Conservation (phyloP, 2,888 invertebrate species). For the Caradrina clavipalpis region DNA sequence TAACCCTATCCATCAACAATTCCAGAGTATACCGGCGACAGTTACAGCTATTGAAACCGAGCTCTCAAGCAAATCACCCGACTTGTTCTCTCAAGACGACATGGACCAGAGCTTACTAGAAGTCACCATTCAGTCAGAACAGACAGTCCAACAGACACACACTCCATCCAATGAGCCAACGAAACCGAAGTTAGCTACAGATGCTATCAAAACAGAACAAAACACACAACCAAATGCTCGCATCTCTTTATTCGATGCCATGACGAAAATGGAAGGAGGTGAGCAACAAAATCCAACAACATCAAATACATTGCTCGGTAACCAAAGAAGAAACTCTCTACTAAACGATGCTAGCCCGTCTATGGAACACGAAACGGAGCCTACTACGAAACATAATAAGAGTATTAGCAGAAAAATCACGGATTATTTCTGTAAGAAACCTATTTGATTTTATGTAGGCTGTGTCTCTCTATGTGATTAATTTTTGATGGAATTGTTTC, state of each 20-base stretch:
- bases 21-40: constrained; percentile 69
- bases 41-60: constrained; percentile 47
- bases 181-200: background rate
- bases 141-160: constrained; percentile 72
- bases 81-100: constrained; percentile 79
- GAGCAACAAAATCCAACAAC: constrained; percentile 66
- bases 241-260: constrained; percentile 58
- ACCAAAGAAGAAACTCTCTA: constrained; percentile 45
- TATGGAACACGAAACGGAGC: constrained; percentile 65
- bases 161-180: background rate
- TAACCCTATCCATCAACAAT: constrained; percentile 33
- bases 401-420: constrained; percentile 83
- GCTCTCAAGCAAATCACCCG: constrained; percentile 71
- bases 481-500: constrained; percentile 18
- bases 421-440: constrained; percentile 84
- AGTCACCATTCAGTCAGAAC: constrained; percentile 75
- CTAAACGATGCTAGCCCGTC: constrained; percentile 43
- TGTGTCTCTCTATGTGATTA: background rate
- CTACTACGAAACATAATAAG: constrained; percentile 77
- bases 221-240: background rate
- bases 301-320: constrained; percentile 67
- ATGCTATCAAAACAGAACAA: constrained; percentile 17
- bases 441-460: constrained; percentile 64
- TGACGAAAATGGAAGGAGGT: constrained; percentile 49
- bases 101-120: constrained; percentile 65